These are phyloP conservation scores for Ectobius pallidus DNA, from an alignment of 2,888 invertebrate species.

Conservation along the genomic window DNA sequence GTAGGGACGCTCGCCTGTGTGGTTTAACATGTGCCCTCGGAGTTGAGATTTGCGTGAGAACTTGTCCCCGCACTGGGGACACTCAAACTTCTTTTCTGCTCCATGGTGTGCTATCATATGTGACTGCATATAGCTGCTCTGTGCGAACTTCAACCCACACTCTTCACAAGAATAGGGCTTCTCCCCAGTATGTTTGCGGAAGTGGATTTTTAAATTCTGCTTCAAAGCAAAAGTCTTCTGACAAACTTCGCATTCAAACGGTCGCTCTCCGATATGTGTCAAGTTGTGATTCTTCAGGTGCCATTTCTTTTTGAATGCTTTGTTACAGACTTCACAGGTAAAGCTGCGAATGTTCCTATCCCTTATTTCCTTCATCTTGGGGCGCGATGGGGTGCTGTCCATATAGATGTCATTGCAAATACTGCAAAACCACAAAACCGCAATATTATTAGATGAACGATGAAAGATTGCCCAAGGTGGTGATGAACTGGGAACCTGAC, in stretches of 20 bases:
- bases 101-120: not conserved
- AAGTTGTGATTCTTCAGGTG: slow-evolving; percentile 56
- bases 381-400: too few relatives aligned
- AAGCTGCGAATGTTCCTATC: too few relatives aligned
- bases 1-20: slow-evolving; percentile 8
- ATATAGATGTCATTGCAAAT: too few relatives aligned
- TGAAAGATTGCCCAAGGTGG: too few relatives aligned
- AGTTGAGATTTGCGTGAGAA: not conserved
- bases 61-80: not conserved
- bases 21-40: not conserved
- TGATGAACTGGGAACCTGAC: too few relatives aligned
- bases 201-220: slow-evolving; percentile 30
- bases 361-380: too few relatives aligned
- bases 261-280: slow-evolving; percentile 54
- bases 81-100: not conserved
- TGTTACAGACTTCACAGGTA: slow-evolving; percentile 55
- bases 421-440: too few relatives aligned
- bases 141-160: not conserved
- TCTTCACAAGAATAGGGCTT: not conserved
- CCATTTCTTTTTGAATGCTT: slow-evolving; percentile 60
- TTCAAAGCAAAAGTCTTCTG: slow-evolving; percentile 41
- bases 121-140: not conserved
- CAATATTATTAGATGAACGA: too few relatives aligned
- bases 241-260: slow-evolving; percentile 41
- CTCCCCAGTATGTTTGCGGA: not conserved